A percentile compares a stretch with the other conserved stretches of the same genome.
Conservation (phyloP, 2,888 invertebrate genomes). For the Drosophila eohydei region DNA sequence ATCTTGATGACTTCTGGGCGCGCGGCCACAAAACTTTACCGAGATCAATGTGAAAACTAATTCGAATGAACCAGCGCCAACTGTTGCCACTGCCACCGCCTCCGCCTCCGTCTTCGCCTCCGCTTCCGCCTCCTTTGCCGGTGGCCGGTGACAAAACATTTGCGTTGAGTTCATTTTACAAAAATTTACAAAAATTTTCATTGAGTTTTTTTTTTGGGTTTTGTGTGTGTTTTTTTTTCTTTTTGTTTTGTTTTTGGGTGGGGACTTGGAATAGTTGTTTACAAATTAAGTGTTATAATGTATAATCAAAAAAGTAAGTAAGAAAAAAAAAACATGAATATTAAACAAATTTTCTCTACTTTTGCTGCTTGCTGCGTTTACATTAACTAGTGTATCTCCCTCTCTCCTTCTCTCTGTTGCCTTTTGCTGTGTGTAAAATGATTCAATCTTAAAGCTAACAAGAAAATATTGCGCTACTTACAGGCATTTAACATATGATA, state of each 20-base stretch:
- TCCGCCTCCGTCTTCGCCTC: too few species aligned
- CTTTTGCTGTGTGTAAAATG: constrained; percentile 18
- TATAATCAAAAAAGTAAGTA: constrained; percentile 22
- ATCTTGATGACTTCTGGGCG: constrained; percentile 62
- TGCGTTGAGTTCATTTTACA: constrained; percentile 61
- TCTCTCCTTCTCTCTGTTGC: not conserved
- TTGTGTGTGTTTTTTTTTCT: constrained; percentile 23
- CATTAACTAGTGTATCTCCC: constrained; percentile 47
- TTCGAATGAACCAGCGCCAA: constrained; percentile 70
- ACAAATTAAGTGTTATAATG: constrained; percentile 39
- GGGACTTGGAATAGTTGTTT: constrained; percentile 33
- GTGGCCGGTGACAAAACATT: constrained; percentile 8
- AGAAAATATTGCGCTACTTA: constrained; percentile 55
- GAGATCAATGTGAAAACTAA: constrained; percentile 84
- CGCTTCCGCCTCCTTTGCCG: not conserved
- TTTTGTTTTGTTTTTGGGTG: constrained; percentile 7
- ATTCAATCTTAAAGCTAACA: constrained; percentile 28
- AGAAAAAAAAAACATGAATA: constrained; percentile 24
- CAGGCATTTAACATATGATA: constrained; percentile 42
- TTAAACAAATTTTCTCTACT: constrained; percentile 51
- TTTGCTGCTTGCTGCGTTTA: constrained; percentile 45
- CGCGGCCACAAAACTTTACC: constrained; percentile 82
- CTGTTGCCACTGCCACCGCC: not conserved
- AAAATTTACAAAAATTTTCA: constrained; percentile 80
- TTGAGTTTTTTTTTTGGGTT: constrained; percentile 41